phyloP scores from a whole-genome alignment of 2,113 vertebrate species.

The Xyliphius kryptos region DNA sequence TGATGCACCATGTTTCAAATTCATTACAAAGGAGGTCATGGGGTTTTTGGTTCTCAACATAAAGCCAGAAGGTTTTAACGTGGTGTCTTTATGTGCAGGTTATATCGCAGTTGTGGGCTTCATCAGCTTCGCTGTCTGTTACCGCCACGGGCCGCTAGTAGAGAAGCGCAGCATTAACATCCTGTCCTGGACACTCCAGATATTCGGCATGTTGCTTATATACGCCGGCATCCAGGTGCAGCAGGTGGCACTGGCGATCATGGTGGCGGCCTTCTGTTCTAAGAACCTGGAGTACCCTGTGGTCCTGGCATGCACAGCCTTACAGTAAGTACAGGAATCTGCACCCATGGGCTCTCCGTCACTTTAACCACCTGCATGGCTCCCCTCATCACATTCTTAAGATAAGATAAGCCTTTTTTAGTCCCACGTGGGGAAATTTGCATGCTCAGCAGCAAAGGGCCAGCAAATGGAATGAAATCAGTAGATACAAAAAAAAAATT shows the following conservation, averaged over 20 bases:
- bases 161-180: constrained; percentile 86
- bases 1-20: too few relatives aligned
- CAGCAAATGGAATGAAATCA: too few relatives aligned
- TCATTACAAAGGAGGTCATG: too few relatives aligned
- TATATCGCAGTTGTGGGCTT: constrained; percentile 77
- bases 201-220: constrained; percentile 78
- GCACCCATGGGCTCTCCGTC: too few relatives aligned
- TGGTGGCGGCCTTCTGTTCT: constrained; percentile 71
- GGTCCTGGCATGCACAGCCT: constrained; percentile 35
- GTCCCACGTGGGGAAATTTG: too few relatives aligned
- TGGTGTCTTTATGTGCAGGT: constrained; percentile 62
- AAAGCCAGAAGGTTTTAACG: too few relatives aligned
- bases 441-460: too few relatives aligned
- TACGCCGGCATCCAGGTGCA: constrained; percentile 83
- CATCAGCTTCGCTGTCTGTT: constrained; percentile 86
- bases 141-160: constrained; percentile 84
- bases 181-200: constrained; percentile 86
- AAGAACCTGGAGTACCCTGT: constrained; percentile 83
- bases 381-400: too few relatives aligned
- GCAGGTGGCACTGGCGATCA: constrained; percentile 71
- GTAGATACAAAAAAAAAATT: too few relatives aligned
- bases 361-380: too few relatives aligned
- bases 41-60: too few relatives aligned
- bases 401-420: too few relatives aligned
- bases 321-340: constrained; percentile 55